Percentiles rank a stretch among this genome's conserved stretches.
Evolutionary conservation across 2,113 vertebrate genomes (phyloP).

Genomic region (Neolamprologus fasciatus): DNA sequence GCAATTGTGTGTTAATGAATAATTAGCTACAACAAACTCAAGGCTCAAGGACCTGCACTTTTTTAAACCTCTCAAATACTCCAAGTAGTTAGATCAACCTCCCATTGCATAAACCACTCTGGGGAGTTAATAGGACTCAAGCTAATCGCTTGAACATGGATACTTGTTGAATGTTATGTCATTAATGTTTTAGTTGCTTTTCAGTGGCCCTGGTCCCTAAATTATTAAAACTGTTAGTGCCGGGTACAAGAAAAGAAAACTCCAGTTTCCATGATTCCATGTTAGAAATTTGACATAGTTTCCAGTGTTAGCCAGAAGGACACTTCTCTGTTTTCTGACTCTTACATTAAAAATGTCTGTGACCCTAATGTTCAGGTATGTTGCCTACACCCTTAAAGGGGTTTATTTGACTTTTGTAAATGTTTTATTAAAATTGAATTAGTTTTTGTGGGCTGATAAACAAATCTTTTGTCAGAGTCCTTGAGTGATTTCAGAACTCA

Average conservation of each 20-base stretch:
- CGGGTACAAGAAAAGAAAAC: background rate
- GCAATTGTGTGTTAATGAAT: background rate
- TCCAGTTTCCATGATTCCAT: background rate
- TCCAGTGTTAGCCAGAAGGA: background rate
- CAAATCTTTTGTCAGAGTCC: background rate
- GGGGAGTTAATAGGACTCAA: slow-evolving; percentile 3
- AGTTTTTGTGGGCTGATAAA: background rate
- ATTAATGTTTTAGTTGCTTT: slow-evolving; percentile 57
- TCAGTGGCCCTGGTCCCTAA: slow-evolving; percentile 34
- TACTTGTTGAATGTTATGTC: slow-evolving; percentile 32
- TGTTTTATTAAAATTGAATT: background rate
- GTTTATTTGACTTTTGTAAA: background rate
- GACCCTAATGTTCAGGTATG: background rate
- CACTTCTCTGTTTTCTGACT: background rate
- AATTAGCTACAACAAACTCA: background rate
- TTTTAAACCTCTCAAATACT: background rate
- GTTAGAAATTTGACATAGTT: background rate
- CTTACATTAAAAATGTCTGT: background rate
- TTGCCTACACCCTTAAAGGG: background rate
- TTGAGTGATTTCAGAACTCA: background rate
- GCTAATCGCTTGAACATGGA: slow-evolving; percentile 49
- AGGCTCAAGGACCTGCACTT: background rate
- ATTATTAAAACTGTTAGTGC: slow-evolving; percentile 46
- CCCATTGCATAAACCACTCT: background rate
- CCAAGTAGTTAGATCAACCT: background rate